phyloP scores from a whole-genome alignment of 2,888 invertebrate genomes.

The Tridacna gigas region DNA sequence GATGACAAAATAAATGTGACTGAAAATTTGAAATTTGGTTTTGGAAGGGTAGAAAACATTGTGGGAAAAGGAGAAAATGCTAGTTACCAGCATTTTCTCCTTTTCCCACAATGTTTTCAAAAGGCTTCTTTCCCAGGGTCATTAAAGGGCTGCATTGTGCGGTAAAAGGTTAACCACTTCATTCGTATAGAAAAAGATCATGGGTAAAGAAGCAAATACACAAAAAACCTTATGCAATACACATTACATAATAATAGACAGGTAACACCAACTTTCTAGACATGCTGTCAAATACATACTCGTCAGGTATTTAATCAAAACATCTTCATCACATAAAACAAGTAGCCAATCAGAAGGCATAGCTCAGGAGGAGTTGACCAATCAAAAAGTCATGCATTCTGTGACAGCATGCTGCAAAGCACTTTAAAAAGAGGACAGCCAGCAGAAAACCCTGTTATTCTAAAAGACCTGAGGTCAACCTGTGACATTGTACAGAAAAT shows the following conservation, averaged over 20 bases:
- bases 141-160: background rate
- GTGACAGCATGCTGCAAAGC: background rate
- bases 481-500: background rate
- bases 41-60: too few species aligned
- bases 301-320: background rate
- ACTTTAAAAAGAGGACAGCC: background rate
- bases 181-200: background rate
- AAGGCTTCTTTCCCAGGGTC: background rate
- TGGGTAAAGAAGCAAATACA: background rate
- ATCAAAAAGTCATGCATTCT: background rate
- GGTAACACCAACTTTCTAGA: background rate
- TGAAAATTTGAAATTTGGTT: too few species aligned
- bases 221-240: background rate
- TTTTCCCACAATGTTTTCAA: background rate
- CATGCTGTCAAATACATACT: conserved; percentile 18
- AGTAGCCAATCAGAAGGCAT: background rate
- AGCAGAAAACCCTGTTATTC: background rate
- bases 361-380: background rate
- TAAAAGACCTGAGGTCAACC: too few species aligned
- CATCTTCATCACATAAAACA: background rate
- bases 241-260: conserved; percentile 5
- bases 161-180: background rate
- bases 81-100: background rate
- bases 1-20: too few species aligned
- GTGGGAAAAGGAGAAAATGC: background rate